Conservation (phyloP, 2,113 vertebrate species). For the Sclerurus mexicanus region DNA sequence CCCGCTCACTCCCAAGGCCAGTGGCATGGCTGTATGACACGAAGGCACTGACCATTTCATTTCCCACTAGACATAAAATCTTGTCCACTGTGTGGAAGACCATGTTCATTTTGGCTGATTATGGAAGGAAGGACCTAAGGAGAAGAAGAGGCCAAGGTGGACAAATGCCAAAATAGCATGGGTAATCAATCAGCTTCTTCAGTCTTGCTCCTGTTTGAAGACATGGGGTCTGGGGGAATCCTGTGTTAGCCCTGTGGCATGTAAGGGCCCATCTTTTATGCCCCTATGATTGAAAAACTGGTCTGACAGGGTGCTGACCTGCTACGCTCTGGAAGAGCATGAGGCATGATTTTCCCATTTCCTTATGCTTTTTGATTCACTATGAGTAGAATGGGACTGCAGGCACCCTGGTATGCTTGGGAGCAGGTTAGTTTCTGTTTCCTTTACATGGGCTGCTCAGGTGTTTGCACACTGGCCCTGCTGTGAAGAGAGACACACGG, state of each 20-base stretch:
- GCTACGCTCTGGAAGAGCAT: background rate
- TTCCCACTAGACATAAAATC: background rate
- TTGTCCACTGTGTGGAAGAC: background rate
- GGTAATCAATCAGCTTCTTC: background rate
- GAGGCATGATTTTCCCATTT: background rate
- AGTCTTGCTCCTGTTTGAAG: background rate
- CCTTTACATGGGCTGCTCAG: rapidly evolving
- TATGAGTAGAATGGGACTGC: background rate
- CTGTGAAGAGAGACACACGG: background rate
- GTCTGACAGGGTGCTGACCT: background rate
- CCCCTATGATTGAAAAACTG: background rate
- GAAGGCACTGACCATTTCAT: background rate
- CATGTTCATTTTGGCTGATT: constrained; percentile 22
- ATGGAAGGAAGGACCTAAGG: background rate
- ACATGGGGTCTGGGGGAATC: background rate
- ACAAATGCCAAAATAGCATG: background rate
- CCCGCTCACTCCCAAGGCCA: rapidly evolving
- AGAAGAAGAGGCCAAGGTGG: background rate
- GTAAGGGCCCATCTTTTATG: background rate
- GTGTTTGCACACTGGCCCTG: background rate
- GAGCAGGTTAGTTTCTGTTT: background rate
- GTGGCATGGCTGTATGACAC: rapidly evolving
- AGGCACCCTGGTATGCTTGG: background rate
- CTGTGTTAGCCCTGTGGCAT: background rate
- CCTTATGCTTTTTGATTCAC: background rate